Evolutionary conservation across 2,888 invertebrate species (phyloP).

Genomic region (Euzetes globulus): DNA sequence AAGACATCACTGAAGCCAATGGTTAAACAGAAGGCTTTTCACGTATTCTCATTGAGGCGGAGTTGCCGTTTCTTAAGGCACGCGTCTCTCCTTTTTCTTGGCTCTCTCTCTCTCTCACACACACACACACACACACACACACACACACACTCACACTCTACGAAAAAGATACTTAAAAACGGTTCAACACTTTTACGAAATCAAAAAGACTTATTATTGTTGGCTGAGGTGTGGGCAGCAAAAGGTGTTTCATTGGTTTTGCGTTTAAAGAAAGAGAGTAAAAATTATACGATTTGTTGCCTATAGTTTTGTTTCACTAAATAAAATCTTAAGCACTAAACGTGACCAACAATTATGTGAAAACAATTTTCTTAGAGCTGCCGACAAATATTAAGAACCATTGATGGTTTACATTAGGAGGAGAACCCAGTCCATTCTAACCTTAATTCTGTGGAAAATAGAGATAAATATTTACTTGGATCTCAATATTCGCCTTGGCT

Average conservation of each 20-base stretch:
- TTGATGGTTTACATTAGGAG: too few species aligned
- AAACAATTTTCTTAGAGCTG: slow-evolving; percentile 9
- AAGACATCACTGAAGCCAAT: slow-evolving; percentile 11
- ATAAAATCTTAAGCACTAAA: background rate
- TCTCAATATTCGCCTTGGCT: background rate
- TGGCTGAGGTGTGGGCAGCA: background rate
- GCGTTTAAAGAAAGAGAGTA: background rate
- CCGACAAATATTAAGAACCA: background rate
- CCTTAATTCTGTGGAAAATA: too few species aligned
- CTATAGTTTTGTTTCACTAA: background rate
- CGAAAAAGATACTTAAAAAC: slow-evolving; percentile 9
- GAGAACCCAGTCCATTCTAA: too few species aligned
- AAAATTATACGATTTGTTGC: background rate
- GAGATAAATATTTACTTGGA: background rate
- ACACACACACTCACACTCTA: background rate
- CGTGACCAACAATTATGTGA: background rate
- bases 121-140: background rate
- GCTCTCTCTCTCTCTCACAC: slow-evolving; percentile 8
- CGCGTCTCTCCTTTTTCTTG: background rate
- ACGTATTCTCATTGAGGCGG: slow-evolving; percentile 5
- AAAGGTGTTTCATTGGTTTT: slow-evolving; percentile 16
- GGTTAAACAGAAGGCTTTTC: background rate
- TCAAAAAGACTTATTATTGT: background rate
- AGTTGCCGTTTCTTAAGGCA: slow-evolving; percentile 15
- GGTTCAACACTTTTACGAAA: slow-evolving; percentile 10